A percentile compares a stretch with the other conserved stretches of the same genome.
phyloP scores from a whole-genome alignment of 2,113 vertebrate genomes.

The Burhinus bistriatus region DNA sequence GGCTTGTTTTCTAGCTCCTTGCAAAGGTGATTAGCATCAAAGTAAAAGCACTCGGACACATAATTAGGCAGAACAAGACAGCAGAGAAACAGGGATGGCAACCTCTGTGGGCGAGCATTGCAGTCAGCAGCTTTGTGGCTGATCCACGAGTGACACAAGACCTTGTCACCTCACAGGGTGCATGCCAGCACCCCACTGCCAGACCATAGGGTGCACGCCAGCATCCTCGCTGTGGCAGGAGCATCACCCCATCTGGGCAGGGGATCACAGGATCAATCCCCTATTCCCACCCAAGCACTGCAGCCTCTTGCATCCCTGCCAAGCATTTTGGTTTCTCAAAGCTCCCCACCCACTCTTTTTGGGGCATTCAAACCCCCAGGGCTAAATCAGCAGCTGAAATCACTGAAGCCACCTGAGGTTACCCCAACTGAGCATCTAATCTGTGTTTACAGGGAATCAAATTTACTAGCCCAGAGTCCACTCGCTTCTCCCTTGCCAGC shows the following conservation, averaged over 20 bases:
- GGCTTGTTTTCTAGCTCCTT: neutral
- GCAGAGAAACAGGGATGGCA: neutral
- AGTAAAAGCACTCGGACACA: slow-evolving; percentile 14
- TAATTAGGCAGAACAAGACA: slow-evolving; percentile 30
- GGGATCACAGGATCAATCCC: neutral
- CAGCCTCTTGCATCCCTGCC: neutral
- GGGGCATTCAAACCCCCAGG: neutral
- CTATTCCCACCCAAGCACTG: neutral
- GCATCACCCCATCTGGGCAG: neutral
- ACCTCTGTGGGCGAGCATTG: neutral
- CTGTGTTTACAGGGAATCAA: slow-evolving; percentile 27
- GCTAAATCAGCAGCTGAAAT: neutral
- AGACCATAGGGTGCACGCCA: neutral
- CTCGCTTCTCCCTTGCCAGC: neutral
- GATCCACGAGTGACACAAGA: neutral
- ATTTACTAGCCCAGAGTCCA: neutral
- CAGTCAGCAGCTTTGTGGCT: slow-evolving; percentile 28
- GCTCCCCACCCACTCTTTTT: neutral
- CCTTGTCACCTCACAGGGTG: neutral
- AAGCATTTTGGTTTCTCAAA: neutral
- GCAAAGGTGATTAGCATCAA: slow-evolving; percentile 35
- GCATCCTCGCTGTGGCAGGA: neutral
- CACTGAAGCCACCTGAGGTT: neutral
- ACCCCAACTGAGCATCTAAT: neutral
- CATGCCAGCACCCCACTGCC: neutral